Evolutionary conservation across 23 tunicate genomes (phyloP).

Genomic region (Ascidia mentula): DNA sequence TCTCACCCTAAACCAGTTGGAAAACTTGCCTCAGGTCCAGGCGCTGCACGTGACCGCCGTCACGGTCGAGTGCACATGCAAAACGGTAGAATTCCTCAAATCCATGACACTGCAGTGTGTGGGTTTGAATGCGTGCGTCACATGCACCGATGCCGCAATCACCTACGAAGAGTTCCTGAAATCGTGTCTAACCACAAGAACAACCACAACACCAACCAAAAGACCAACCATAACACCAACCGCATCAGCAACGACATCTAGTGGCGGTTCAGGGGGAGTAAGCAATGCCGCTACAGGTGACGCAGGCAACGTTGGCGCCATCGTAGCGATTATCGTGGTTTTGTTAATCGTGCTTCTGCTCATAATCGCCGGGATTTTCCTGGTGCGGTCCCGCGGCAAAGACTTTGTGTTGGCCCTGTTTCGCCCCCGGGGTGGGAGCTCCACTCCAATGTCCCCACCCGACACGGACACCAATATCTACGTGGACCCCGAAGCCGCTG

Average conservation of each 20-base stretch:
- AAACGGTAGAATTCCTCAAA: background rate
- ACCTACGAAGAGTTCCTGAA: background rate
- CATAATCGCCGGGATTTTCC: background rate
- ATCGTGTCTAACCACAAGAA: background rate
- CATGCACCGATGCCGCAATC: background rate
- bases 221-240: too few species aligned
- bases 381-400: background rate
- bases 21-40: background rate
- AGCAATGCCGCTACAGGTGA: background rate
- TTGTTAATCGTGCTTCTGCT: background rate
- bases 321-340: background rate
- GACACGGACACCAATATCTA: background rate
- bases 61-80: background rate
- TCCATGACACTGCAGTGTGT: background rate
- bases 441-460: background rate
- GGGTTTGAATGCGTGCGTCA: background rate
- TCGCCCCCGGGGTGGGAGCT: background rate
- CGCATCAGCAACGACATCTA: too few species aligned
- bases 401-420: background rate
- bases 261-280: background rate
- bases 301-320: background rate
- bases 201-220: too few species aligned
- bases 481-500: background rate
- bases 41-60: background rate
- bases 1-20: background rate